These are phyloP conservation scores for Ia io DNA, from an alignment of 2,113 vertebrate species.

Conservation along the genomic window DNA sequence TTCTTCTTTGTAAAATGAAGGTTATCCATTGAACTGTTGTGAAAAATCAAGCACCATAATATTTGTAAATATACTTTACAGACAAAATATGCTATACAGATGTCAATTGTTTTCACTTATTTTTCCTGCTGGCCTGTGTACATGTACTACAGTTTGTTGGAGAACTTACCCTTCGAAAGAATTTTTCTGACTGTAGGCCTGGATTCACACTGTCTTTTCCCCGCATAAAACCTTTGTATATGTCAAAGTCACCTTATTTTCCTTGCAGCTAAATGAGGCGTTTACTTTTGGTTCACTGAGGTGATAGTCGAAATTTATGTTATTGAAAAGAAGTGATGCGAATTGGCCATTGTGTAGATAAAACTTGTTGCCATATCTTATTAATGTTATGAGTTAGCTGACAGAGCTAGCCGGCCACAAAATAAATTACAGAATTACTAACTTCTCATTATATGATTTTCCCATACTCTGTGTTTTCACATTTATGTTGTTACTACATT, in stretches of 20 bases:
- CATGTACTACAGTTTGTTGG: not conserved
- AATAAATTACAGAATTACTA: not conserved
- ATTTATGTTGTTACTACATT: constrained; percentile 38
- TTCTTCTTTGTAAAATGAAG: not conserved
- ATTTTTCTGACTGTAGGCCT: not conserved
- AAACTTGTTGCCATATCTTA: not conserved
- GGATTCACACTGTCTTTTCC: not conserved
- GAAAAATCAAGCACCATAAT: not conserved
- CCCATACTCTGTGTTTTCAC: not conserved
- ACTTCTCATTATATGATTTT: not conserved
- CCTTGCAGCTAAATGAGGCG: not conserved
- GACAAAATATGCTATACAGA: not conserved
- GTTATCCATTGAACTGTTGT: not conserved
- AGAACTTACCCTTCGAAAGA: not conserved
- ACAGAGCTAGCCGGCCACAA: not conserved
- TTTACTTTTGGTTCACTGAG: constrained; percentile 25
- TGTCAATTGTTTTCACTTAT: not conserved
- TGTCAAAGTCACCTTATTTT: not conserved
- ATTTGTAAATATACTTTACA: not conserved
- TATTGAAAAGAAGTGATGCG: constrained; percentile 13
- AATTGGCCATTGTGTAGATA: not conserved
- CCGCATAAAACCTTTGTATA: no score
- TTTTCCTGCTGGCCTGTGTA: not conserved
- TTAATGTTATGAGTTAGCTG: not conserved
- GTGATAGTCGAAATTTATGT: not conserved